Percentiles rank a stretch among this genome's conserved stretches.
Conservation (phyloP, 2,797 vertebrate species). For the Sciurus carolinensis region DNA sequence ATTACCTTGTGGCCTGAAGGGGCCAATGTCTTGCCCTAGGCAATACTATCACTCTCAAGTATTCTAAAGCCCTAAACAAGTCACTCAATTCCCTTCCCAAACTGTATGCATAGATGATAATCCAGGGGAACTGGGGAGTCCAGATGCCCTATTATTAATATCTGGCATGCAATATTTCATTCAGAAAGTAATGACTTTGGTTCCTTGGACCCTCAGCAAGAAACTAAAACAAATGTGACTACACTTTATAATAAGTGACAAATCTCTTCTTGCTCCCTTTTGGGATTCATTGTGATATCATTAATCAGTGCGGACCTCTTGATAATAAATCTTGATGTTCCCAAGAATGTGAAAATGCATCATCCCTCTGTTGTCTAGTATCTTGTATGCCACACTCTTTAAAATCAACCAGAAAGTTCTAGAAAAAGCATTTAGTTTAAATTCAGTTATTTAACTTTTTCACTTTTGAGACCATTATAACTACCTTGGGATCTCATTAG, state of each 20-base stretch:
- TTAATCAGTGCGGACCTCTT: constrained; percentile 81
- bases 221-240: constrained; percentile 82
- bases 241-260: constrained; percentile 76
- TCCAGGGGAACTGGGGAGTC: constrained; percentile 58
- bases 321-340: constrained; percentile 77
- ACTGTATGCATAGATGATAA: constrained; percentile 66
- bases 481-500: constrained; percentile 88
- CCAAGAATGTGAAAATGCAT: constrained; percentile 69
- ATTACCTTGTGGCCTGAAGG: constrained; percentile 63
- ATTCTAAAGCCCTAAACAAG: constrained; percentile 72
- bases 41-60: constrained; percentile 66
- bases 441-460: constrained; percentile 83
- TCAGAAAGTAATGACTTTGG: constrained; percentile 75
- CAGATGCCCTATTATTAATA: constrained; percentile 73
- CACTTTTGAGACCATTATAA: constrained; percentile 78
- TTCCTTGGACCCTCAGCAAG: constrained; percentile 67
- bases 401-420: constrained; percentile 71
- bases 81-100: constrained; percentile 76
- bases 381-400: constrained; percentile 66
- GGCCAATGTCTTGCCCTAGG: constrained; percentile 43
- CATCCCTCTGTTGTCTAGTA: constrained; percentile 50
- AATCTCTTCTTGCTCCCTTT: constrained; percentile 72
- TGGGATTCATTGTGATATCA: constrained; percentile 75
- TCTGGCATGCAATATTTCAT: constrained; percentile 79
- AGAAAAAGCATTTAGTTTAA: constrained; percentile 74